These are phyloP conservation scores for Manis crassicaudata DNA, from an alignment of 2,797 vertebrate genomes.

Conservation along the genomic window DNA sequence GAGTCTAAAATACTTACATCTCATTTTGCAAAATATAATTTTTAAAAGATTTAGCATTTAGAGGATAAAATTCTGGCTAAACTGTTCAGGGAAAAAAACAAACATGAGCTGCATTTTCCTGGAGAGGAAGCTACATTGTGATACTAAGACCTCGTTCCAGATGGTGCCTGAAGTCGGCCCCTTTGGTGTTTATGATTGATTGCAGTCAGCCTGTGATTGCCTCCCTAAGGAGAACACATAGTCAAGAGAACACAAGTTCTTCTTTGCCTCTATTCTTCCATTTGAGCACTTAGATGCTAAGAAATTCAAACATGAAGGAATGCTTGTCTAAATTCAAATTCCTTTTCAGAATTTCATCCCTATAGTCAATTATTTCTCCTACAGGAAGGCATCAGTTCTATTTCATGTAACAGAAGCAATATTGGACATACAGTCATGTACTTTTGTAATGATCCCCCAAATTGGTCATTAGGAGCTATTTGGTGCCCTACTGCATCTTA, in stretches of 20 bases:
- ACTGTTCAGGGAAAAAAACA: not conserved
- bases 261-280: not conserved
- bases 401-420: not conserved
- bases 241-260: not conserved
- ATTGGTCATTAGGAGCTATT: not conserved
- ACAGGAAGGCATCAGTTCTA: not conserved
- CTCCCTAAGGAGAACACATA: not conserved
- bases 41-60: constrained; percentile 6
- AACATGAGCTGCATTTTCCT: not conserved
- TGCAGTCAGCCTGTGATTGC: not conserved
- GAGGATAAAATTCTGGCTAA: not conserved
- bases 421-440: not conserved
- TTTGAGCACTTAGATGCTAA: not conserved
- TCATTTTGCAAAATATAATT: not conserved
- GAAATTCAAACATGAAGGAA: not conserved
- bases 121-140: not conserved
- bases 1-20: not conserved
- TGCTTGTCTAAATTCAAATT: not conserved
- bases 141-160: not conserved
- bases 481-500: not conserved
- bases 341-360: not conserved
- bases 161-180: not conserved
- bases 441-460: not conserved
- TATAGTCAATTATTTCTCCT: not conserved
- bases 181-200: not conserved